Conservation (phyloP, 2,797 vertebrate species). For the Crocodylus rhombifer region DNA sequence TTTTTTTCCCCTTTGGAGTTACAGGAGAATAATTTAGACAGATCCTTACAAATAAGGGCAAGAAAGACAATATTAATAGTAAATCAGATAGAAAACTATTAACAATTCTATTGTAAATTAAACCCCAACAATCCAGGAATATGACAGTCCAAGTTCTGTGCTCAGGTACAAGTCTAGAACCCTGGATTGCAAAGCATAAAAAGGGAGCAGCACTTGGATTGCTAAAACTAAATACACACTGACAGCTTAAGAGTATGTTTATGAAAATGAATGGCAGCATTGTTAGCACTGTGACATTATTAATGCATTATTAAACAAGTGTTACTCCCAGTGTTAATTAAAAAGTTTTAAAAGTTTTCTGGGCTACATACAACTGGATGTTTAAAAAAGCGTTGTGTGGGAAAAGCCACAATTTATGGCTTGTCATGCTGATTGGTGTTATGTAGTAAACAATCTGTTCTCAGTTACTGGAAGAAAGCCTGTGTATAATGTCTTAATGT, state of each 20-base stretch:
- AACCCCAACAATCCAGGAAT: too few relatives aligned
- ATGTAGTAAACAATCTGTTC: background rate
- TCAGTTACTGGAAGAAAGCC: conserved; percentile 7
- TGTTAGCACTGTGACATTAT: background rate
- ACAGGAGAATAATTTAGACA: background rate
- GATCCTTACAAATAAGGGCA: background rate
- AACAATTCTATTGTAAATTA: background rate
- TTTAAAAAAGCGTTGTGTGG: background rate
- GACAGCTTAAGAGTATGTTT: background rate
- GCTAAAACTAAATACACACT: background rate
- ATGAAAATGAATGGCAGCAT: background rate
- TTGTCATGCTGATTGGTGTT: background rate
- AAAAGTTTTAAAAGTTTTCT: background rate
- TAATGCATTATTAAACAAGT: background rate
- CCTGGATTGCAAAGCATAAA: background rate
- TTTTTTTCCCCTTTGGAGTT: background rate
- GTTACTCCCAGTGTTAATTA: background rate
- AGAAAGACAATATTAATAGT: background rate
- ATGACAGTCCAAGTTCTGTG: too few relatives aligned
- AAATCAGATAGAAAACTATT: background rate
- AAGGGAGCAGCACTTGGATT: background rate
- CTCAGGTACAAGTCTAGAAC: too few relatives aligned
- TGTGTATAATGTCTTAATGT: background rate
- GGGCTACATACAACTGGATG: background rate
- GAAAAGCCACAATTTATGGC: background rate